Base-by-base conservation (phyloP, 2,113 vertebrate genomes). In the Scalopus aquaticus region DNA sequence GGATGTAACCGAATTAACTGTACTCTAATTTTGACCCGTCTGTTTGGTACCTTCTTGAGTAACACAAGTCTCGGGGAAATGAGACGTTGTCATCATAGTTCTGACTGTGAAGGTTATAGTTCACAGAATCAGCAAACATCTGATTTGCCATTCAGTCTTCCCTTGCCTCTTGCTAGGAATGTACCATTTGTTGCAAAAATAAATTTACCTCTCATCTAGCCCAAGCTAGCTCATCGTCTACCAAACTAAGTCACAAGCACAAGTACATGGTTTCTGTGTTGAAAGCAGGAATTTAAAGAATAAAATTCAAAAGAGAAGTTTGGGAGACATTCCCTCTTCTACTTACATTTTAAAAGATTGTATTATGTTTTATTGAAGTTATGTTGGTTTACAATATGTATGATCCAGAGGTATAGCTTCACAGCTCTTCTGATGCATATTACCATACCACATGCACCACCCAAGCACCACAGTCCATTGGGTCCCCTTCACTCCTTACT, bases 1-100 rank as follows among this genome's bases (percentile, higher is more conserved):
- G 62, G 35, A 77, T 93, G 84, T 67, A 77, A 96, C 79, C 89
- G 95, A 91, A 95, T 96, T 96, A 96, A 56, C 78, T 91, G 54
- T 86, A 78, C 35, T 91, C n/a, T 93, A 86, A 95, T 95, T 97
- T 92, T 93, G 28, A 93, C n/a, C 74, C 94, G 49, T 69, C 54
- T 58, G 20, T 42, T 94, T 88, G 83, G 72, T 67, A 56, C 32
- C 22, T 89, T 88, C 37, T 85, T 42, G 37, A 93, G 42, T 94
- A 72, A 95, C 67, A 95, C 37, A 91, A 90, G 37, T 78, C 85
- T 79, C 87, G 0, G 0, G 83, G 90, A 88, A 77, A 74, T 46
- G 60, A 80, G 78, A 77, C 24, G 28, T 72, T 81, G 46, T 72
- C 26, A 69, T 91, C 30, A n/a, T 85, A 54, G 26, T 73, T 93